These are phyloP conservation scores for Tupaia chinensis DNA, from an alignment of 2,113 vertebrate species.

Conservation along the genomic window DNA sequence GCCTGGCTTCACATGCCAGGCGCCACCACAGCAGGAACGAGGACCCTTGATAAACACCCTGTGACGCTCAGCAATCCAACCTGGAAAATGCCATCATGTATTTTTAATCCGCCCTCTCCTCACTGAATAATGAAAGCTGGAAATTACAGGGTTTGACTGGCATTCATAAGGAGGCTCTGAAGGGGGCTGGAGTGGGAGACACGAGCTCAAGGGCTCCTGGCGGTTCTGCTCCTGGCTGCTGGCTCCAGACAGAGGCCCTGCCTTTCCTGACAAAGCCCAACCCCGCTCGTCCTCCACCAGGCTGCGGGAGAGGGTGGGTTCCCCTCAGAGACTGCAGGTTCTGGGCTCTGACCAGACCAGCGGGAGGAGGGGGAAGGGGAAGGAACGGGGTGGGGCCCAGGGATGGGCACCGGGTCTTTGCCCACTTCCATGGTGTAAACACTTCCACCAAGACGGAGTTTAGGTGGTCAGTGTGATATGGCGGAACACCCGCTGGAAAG, in stretches of 20 bases:
- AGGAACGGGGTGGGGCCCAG: not conserved
- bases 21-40: fast-evolving
- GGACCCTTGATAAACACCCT: slow-evolving; percentile 71
- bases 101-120: slow-evolving; percentile 87
- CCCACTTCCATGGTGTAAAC: fast-evolving
- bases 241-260: not conserved
- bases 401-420: not conserved
- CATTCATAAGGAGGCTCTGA: slow-evolving; percentile 85
- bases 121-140: slow-evolving; percentile 84
- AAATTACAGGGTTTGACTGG: slow-evolving; percentile 83
- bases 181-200: slow-evolving; percentile 82
- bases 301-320: not conserved
- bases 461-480: fast-evolving
- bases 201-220: slow-evolving; percentile 84
- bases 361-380: fast-evolving
- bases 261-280: not conserved
- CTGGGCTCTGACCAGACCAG: not conserved
- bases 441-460: not conserved
- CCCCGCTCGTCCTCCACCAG: fast-evolving
- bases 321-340: not conserved
- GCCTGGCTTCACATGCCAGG: not conserved
- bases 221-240: slow-evolving; percentile 68
- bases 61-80: slow-evolving; percentile 75
- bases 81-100: slow-evolving; percentile 88
- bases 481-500: fast-evolving